These are phyloP conservation scores for Cephus runcator DNA, from an alignment of 2,888 invertebrate species.

Conservation along the genomic window DNA sequence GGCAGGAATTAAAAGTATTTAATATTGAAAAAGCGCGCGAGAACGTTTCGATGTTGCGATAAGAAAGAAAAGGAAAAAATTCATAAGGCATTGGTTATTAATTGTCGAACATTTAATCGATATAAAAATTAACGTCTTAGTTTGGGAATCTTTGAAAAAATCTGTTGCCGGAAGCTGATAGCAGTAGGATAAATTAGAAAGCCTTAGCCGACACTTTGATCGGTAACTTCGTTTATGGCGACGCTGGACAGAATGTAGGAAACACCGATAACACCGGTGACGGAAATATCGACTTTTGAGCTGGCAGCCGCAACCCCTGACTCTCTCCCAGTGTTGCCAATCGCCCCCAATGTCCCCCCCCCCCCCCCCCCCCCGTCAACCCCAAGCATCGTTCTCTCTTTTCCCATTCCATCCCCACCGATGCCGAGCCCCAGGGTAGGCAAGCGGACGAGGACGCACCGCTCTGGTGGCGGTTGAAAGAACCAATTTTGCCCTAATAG, in stretches of 20 bases:
- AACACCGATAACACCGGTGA: slow-evolving; percentile 62
- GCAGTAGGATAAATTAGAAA: not conserved
- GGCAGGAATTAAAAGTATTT: not conserved
- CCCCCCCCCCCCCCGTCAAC: slow-evolving; percentile 12
- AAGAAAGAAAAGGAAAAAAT: not conserved
- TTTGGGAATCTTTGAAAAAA: not conserved
- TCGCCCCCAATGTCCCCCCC: slow-evolving; percentile 25
- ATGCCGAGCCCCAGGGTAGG: slow-evolving; percentile 3
- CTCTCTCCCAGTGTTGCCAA: slow-evolving; percentile 37
- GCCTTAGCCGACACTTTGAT: slow-evolving; percentile 51
- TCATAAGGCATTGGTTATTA: not conserved
- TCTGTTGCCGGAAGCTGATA: not conserved
- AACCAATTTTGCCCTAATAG: slow-evolving; percentile 66
- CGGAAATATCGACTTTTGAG: slow-evolving; percentile 64
- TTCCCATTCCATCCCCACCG: slow-evolving; percentile 8
- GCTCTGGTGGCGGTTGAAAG: slow-evolving; percentile 65
- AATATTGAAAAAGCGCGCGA: not conserved
- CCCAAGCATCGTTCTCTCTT: slow-evolving; percentile 12
- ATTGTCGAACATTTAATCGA: too few relatives aligned
- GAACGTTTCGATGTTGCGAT: not conserved
- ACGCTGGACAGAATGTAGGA: slow-evolving; percentile 58
- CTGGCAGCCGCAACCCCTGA: slow-evolving; percentile 32
- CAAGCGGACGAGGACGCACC: slow-evolving; percentile 32
- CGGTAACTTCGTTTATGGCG: slow-evolving; percentile 59
- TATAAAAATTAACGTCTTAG: too few relatives aligned